Conservation (phyloP, 1,140 invertebrate genomes). For the Bombus picipes region DNA sequence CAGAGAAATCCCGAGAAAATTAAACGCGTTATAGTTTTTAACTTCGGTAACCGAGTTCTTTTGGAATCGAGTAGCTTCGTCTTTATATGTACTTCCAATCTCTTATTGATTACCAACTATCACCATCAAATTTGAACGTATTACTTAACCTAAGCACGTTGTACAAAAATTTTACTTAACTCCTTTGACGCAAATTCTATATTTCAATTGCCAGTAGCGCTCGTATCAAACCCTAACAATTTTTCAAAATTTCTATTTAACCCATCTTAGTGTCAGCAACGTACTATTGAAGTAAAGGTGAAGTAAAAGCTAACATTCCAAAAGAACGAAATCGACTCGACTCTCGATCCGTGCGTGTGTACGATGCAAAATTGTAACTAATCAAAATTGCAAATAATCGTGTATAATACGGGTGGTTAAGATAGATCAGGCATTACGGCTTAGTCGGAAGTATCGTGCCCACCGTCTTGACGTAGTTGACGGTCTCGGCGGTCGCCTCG, state of each 20-base stretch:
- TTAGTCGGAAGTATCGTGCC: constrained; percentile 71
- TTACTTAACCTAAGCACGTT: too few species aligned
- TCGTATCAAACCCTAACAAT: not conserved
- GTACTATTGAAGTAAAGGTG: not conserved
- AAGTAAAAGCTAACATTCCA: not conserved
- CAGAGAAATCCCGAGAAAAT: constrained; percentile 5
- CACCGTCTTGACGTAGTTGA: constrained; percentile 94
- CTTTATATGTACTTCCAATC: not conserved
- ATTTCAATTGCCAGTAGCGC: not conserved
- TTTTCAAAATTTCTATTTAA: not conserved
- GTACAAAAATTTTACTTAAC: too few species aligned
- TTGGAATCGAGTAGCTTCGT: not conserved
- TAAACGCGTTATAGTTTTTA: not conserved
- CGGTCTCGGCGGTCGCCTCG: constrained; percentile 93
- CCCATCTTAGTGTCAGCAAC: not conserved
- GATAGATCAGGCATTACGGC: constrained; percentile 39
- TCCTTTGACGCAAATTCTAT: not conserved
- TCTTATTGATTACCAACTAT: too few species aligned
- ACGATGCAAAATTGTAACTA: constrained; percentile 1
- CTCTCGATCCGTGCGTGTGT: not conserved
- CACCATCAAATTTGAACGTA: too few species aligned
- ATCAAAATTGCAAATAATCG: not conserved
- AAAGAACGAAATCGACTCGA: not conserved
- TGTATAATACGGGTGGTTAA: constrained; percentile 33
- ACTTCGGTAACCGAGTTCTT: not conserved